Evolutionary conservation across 2,888 invertebrate species (phyloP).

Genomic region (Enchytraeus crypticus): DNA sequence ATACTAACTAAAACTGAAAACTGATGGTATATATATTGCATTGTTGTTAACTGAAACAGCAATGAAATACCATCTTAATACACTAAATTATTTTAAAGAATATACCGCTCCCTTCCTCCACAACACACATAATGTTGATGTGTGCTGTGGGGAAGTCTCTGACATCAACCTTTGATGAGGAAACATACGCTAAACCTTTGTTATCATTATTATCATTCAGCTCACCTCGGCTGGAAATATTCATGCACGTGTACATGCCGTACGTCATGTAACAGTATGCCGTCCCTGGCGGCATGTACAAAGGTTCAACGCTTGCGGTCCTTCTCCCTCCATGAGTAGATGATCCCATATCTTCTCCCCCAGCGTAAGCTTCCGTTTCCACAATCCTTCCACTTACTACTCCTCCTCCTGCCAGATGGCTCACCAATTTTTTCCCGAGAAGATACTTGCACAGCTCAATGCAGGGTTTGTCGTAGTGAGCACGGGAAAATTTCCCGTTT

Average conservation of each 20-base stretch:
- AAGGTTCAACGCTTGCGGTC: constrained; percentile 60
- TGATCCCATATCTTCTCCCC: constrained; percentile 61
- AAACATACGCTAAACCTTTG: too few species aligned
- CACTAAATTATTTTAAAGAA: too few species aligned
- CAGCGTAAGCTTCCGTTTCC: constrained; percentile 66
- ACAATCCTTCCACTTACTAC: constrained; percentile 60
- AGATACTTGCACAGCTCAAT: constrained; percentile 54
- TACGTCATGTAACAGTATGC: constrained; percentile 65
- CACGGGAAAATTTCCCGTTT: too few species aligned
- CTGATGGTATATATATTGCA: too few species aligned
- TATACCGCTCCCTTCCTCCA: too few species aligned
- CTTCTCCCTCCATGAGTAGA: constrained; percentile 56
- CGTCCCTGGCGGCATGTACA: constrained; percentile 66
- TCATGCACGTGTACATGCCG: constrained; percentile 67
- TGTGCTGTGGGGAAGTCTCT: too few species aligned
- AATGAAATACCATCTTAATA: too few species aligned
- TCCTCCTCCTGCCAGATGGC: constrained; percentile 44
- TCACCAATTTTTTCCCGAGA: constrained; percentile 60
- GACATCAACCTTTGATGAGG: too few species aligned
- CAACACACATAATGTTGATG: too few species aligned
- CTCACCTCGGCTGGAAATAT: constrained; percentile 60
- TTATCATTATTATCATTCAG: neutral
- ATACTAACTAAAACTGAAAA: too few species aligned
- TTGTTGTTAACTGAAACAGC: too few species aligned
- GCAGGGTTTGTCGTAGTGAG: too few species aligned